These are phyloP conservation scores for Platichthys stellatus DNA, from an alignment of 2,113 vertebrate genomes.

Conservation along the genomic window DNA sequence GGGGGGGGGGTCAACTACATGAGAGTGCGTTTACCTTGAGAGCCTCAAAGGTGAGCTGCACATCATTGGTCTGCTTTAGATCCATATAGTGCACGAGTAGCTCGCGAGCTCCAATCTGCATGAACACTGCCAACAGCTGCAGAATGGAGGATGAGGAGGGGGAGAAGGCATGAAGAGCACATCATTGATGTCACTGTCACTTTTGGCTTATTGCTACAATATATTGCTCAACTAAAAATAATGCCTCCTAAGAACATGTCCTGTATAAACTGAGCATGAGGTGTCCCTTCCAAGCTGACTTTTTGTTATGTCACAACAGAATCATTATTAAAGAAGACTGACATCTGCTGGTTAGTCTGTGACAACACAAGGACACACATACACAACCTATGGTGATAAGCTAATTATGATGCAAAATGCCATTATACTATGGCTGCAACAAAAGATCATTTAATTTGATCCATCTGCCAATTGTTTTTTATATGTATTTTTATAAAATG, in stretches of 20 bases:
- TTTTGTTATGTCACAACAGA: neutral
- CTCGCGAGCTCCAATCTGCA: slow-evolving; percentile 96
- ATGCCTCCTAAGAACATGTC: neutral
- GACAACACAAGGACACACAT: slow-evolving; percentile 5
- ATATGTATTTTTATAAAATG: neutral
- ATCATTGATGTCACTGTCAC: neutral
- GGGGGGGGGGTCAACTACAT: neutral
- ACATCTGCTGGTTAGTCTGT: slow-evolving; percentile 61
- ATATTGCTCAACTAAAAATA: neutral
- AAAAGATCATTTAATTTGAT: neutral
- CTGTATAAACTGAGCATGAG: neutral
- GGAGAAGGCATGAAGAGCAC: slow-evolving; percentile 1
- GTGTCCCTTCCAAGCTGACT: neutral
- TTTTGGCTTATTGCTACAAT: neutral
- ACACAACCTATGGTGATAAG: neutral
- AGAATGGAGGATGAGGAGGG: slow-evolving; percentile 8
- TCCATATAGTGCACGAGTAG: slow-evolving; percentile 99
- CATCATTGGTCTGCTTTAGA: slow-evolving; percentile 95
- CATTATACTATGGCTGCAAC: neutral
- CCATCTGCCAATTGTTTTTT: neutral
- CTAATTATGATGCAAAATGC: neutral
- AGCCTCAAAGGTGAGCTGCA: slow-evolving; percentile 96
- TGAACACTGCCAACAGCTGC: slow-evolving; percentile 96
- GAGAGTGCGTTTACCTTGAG: slow-evolving; percentile 87
- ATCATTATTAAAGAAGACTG: slow-evolving; percentile 45